These are phyloP conservation scores for Tachuris rubrigastra DNA, from an alignment of 2,113 vertebrate species.

Conservation along the genomic window DNA sequence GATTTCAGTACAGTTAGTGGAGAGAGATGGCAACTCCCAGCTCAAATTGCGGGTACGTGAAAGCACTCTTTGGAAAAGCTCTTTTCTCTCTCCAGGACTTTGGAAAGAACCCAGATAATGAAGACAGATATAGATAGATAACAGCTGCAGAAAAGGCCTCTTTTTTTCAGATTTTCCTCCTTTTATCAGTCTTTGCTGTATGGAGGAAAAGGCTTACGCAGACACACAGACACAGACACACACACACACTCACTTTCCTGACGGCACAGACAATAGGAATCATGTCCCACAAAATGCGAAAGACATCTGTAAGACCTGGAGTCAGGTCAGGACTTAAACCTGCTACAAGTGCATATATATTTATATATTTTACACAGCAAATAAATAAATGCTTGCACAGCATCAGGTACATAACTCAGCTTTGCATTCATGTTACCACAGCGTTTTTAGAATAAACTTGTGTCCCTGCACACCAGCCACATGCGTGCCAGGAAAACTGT, in stretches of 20 bases:
- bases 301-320: not conserved
- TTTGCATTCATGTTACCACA: not conserved
- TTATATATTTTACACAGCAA: not conserved
- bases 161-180: not conserved
- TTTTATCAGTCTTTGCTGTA: not conserved
- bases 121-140: not conserved
- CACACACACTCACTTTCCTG: not conserved
- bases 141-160: not conserved
- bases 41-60: conserved; percentile 40
- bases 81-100: not conserved
- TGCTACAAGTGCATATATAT: not conserved
- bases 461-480: not conserved
- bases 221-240: too few species aligned
- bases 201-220: not conserved
- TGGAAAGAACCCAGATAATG: not conserved
- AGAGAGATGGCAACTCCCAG: conserved; percentile 1
- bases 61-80: not conserved
- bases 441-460: not conserved
- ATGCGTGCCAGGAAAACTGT: not conserved
- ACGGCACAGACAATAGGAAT: not conserved
- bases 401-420: not conserved
- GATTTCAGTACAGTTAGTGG: not conserved
- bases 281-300: not conserved
- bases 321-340: not conserved
- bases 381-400: not conserved